Conservation (phyloP, 1,140 invertebrate genomes). For the Cepaea nemoralis region DNA sequence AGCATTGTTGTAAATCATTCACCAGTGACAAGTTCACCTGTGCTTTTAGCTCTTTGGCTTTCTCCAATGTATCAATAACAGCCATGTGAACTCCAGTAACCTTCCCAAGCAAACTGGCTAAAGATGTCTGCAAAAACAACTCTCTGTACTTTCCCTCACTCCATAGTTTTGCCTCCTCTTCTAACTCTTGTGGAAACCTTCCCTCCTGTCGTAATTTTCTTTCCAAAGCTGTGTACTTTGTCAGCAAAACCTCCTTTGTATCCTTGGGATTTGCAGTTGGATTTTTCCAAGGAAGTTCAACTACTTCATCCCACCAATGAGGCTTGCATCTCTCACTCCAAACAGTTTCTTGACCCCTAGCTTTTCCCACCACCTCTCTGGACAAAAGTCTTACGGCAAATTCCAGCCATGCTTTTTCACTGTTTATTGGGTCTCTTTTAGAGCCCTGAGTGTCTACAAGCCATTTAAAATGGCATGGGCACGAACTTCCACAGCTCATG, state of each 20-base stretch:
- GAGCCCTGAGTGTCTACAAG: constrained; percentile 21
- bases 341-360: constrained; percentile 41
- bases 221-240: constrained; percentile 39
- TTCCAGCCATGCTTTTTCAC: constrained; percentile 45
- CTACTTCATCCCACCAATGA: constrained; percentile 36
- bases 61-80: constrained; percentile 25
- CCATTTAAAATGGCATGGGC: constrained; percentile 34
- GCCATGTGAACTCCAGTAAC: constrained; percentile 28
- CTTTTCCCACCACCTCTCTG: constrained; percentile 43
- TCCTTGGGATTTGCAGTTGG: constrained; percentile 47
- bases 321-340: constrained; percentile 44
- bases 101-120: constrained; percentile 37
- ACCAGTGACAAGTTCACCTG: not conserved
- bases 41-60: constrained; percentile 34
- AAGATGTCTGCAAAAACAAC: constrained; percentile 38
- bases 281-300: constrained; percentile 40
- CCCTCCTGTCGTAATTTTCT: constrained; percentile 31
- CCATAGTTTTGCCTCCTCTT: constrained; percentile 42
- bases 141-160: constrained; percentile 24
- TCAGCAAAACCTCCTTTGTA: constrained; percentile 41
- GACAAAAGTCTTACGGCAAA: constrained; percentile 43
- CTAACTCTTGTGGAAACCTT: constrained; percentile 37
- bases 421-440: constrained; percentile 43
- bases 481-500: constrained; percentile 29
- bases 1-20: constrained; percentile 1